Percentiles rank a stretch among this genome's conserved stretches.
Evolutionary conservation across 1,140 invertebrate species (phyloP).

Genomic region (Anastrepha obliqua): DNA sequence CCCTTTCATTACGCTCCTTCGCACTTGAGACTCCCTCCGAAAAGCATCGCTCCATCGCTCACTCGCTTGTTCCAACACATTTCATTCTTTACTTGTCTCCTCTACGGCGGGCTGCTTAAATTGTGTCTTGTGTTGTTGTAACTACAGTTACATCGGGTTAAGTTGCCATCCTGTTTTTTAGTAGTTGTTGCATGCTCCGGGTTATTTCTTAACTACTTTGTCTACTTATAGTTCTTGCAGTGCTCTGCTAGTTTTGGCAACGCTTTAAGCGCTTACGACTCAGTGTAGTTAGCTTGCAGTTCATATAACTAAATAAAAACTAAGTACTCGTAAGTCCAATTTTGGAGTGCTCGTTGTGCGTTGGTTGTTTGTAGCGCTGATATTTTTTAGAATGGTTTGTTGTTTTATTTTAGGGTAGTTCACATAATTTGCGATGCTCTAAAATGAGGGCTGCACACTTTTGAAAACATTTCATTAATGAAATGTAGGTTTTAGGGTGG

Average conservation of each 20-base stretch:
- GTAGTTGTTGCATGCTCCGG: not conserved
- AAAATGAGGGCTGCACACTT: not conserved
- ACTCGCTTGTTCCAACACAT: too few relatives aligned
- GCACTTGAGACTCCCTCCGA: too few relatives aligned
- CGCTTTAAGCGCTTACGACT: conserved; percentile 12
- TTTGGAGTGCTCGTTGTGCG: conserved; percentile 10
- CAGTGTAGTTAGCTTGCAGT: not conserved
- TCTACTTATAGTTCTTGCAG: not conserved
- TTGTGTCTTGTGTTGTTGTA: not conserved
- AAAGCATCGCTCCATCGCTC: not conserved
- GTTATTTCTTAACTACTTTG: not conserved
- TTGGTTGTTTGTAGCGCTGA: conserved; percentile 14
- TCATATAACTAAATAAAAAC: conserved; percentile 15
- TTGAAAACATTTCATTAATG: conserved; percentile 1
- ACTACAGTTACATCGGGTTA: not conserved
- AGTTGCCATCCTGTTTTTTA: not conserved
- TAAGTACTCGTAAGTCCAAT: conserved; percentile 30
- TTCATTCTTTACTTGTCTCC: not conserved
- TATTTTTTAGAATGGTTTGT: not conserved
- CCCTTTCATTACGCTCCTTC: too few relatives aligned
- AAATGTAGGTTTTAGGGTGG: not conserved
- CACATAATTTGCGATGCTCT: too few relatives aligned
- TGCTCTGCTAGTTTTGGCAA: not conserved
- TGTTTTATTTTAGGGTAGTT: not conserved
- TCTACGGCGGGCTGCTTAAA: not conserved